A percentile compares a stretch with the other conserved stretches of the same genome.
These are phyloP conservation scores for Cyanoderma ruficeps DNA, from an alignment of 2,113 vertebrate genomes.

Conservation along the genomic window DNA sequence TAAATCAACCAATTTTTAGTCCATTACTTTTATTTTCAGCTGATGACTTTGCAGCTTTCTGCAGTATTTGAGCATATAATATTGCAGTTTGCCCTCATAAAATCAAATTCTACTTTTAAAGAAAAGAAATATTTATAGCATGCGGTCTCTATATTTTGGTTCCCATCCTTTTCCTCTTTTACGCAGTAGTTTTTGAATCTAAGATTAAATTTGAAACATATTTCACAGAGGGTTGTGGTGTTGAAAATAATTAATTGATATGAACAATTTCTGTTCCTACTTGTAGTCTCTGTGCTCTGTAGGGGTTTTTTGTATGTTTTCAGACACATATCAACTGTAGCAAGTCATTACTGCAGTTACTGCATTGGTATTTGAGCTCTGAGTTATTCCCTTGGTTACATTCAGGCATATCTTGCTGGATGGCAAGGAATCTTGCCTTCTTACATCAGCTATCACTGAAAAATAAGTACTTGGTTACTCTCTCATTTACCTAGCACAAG, in stretches of 20 bases:
- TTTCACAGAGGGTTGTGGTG: background rate
- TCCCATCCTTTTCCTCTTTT: background rate
- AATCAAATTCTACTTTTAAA: background rate
- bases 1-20: background rate
- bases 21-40: background rate
- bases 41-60: background rate
- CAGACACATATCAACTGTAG: background rate
- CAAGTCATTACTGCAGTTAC: background rate
- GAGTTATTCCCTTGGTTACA: background rate
- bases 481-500: background rate
- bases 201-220: background rate
- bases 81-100: background rate
- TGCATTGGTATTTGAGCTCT: background rate
- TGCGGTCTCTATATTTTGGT: background rate
- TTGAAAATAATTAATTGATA: background rate
- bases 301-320: background rate
- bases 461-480: background rate
- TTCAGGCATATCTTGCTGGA: background rate
- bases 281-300: background rate
- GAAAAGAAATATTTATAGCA: background rate
- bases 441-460: background rate
- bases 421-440: background rate
- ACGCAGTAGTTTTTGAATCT: background rate
- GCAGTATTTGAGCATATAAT: background rate
- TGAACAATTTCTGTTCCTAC: background rate